Base-by-base conservation (phyloP, 1,140 invertebrate genomes). In the Belonocnema kinseyi region DNA sequence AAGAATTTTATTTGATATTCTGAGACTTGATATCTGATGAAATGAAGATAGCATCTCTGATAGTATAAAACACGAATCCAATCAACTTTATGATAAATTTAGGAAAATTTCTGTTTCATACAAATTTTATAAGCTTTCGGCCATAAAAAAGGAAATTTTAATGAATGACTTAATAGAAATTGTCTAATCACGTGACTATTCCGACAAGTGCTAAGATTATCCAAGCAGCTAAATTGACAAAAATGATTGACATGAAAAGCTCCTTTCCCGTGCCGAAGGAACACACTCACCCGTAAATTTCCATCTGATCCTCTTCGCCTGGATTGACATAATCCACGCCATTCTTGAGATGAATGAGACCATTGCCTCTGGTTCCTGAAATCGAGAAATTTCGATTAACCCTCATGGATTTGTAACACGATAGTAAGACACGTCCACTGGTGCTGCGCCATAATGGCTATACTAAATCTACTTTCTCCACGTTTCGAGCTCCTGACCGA, bases 241-340 rank as follows among this genome's bases (percentile, higher is more conserved):
- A 26, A 58, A 11, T 46, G 40, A 46, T 46, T 46, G 40, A 5
- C 10, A 46, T 46, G 7, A 11, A 46, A 46, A 46, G 0, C 40
- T 46, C 6, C 7, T 46, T 11, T 46, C 40, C 11, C 40, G 10
- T 46, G 40, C 40, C 40, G 40, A 8, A 46, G 40, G 40, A 46
- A 10, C 2, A 6, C 77, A 77, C 80, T 74, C 85, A 91, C 90
- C 90, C 90, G 82, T 91, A 90, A 83, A 90, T 92, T 89, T 93
- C 93, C 94, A 95, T 95, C 85, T 95, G 93, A 85, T 95, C 95
- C 82, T 95, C 94, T 88, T 94, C 92, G 58, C 93, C 93, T 73
- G 90, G 89, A 85, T 95, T 95, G 76, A 95, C 88, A 80, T 92
- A 93, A 80, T 93, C 92, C 52, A 92, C 88, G 26, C 90, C 90